Evolutionary conservation across 2,888 invertebrate genomes (phyloP).

Genomic region (Ypsolopha sequella): DNA sequence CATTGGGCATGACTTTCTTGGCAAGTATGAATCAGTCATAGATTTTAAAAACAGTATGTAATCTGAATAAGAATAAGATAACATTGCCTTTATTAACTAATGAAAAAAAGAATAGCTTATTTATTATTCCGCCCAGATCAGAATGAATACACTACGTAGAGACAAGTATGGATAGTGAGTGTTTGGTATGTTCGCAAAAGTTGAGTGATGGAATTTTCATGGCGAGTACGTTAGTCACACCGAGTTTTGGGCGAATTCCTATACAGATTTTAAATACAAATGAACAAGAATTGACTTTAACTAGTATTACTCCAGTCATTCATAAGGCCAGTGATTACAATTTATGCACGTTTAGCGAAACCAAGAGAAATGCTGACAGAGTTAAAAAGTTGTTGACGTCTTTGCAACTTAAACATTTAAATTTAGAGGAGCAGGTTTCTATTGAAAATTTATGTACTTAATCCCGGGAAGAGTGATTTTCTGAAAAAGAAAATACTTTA

Average conservation of each 20-base stretch:
- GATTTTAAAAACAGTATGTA: neutral
- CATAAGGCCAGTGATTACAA: neutral
- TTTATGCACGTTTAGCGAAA: neutral
- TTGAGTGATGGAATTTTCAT: neutral
- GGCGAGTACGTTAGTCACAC: neutral
- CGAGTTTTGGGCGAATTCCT: neutral
- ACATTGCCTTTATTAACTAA: neutral
- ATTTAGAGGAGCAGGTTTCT: neutral
- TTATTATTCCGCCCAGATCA: neutral
- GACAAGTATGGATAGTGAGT: neutral
- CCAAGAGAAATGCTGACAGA: neutral
- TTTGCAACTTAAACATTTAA: neutral
- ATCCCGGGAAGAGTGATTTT: too few species aligned
- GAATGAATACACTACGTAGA: neutral
- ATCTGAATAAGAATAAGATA: too few species aligned
- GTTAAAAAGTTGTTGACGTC: neutral
- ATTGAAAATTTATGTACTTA: neutral
- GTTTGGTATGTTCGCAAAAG: neutral
- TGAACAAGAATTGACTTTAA: neutral
- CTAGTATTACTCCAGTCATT: neutral
- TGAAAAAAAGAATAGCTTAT: neutral
- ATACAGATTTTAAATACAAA: neutral
- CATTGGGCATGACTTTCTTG: neutral
- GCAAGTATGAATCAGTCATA: neutral
- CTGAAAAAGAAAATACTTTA: too few species aligned